phyloP scores from a whole-genome alignment of 1,140 invertebrate species.

The Caenorhabditis brenneri region DNA sequence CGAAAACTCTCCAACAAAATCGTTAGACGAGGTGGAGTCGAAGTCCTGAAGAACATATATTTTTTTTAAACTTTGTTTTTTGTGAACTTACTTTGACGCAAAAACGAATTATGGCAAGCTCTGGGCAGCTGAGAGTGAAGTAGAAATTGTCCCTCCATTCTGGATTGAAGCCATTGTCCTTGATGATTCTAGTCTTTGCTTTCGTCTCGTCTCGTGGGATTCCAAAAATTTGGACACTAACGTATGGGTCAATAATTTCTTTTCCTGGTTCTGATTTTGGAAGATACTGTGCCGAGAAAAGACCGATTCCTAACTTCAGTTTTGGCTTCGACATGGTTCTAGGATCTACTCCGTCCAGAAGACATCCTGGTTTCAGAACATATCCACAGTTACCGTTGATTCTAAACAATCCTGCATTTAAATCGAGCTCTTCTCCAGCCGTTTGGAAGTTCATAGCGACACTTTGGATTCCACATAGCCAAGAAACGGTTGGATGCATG shows the following conservation, averaged over 20 bases:
- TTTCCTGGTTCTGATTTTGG: constrained; percentile 75
- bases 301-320: constrained; percentile 69
- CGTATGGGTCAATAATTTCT: constrained; percentile 73
- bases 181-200: constrained; percentile 74
- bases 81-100: constrained; percentile 73
- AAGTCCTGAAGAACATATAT: constrained; percentile 31
- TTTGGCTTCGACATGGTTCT: constrained; percentile 45
- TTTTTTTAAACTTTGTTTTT: not conserved
- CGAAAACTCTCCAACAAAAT: constrained; percentile 70
- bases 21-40: constrained; percentile 65
- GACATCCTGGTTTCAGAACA: constrained; percentile 65
- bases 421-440: constrained; percentile 60
- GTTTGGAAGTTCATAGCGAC: constrained; percentile 96
- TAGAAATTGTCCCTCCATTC: constrained; percentile 75
- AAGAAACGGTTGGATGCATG: constrained; percentile 59
- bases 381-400: constrained; percentile 66
- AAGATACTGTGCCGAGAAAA: constrained; percentile 77
- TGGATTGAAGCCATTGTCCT: constrained; percentile 78
- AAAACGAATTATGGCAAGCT: constrained; percentile 75
- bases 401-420: constrained; percentile 66
- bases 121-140: constrained; percentile 74
- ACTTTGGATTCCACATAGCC: constrained; percentile 99
- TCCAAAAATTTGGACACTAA: constrained; percentile 75
- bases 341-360: constrained; percentile 61
- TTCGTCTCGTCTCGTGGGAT: constrained; percentile 73